phyloP scores from a whole-genome alignment of 2,888 invertebrate species.

The Calephelis perditalis region DNA sequence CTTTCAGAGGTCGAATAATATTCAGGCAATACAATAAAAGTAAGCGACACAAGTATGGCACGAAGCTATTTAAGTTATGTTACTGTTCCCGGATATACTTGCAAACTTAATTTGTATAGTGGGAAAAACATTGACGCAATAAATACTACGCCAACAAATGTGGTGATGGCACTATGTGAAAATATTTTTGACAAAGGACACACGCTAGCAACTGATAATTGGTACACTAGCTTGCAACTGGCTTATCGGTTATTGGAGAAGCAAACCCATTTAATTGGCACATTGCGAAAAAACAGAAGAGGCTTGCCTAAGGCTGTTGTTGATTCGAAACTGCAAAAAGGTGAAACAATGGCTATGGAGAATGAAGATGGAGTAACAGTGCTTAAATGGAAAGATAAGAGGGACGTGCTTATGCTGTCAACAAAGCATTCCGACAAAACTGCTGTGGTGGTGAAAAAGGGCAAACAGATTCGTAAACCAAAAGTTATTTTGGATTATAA shows the following conservation, averaged over 20 bases:
- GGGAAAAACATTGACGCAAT: constrained; percentile 37
- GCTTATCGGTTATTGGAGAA: constrained; percentile 36
- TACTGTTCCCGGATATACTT: constrained; percentile 32
- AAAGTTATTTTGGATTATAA: constrained; percentile 39
- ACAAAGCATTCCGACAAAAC: constrained; percentile 39
- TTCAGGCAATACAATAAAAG: constrained; percentile 37
- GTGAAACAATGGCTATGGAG: constrained; percentile 34
- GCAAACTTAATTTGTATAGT: constrained; percentile 34
- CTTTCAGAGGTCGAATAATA: constrained; percentile 34
- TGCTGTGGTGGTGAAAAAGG: constrained; percentile 28
- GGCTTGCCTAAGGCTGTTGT: constrained; percentile 38
- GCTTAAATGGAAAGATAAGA: constrained; percentile 35
- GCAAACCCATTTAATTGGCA: constrained; percentile 41
- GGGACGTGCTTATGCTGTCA: constrained; percentile 35
- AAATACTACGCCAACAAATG: constrained; percentile 35
- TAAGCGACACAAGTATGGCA: constrained; percentile 29
- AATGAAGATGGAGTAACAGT: constrained; percentile 37
- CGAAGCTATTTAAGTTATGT: constrained; percentile 30
- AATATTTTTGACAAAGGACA: constrained; percentile 32
- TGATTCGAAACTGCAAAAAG: constrained; percentile 36
- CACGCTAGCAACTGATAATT: constrained; percentile 36
- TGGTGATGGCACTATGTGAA: constrained; percentile 25
- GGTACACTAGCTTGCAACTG: constrained; percentile 40
- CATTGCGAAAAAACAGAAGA: constrained; percentile 40
- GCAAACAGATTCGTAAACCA: constrained; percentile 32